These are phyloP conservation scores for Salminus brasiliensis DNA, from an alignment of 2,113 vertebrate species.

Conservation along the genomic window DNA sequence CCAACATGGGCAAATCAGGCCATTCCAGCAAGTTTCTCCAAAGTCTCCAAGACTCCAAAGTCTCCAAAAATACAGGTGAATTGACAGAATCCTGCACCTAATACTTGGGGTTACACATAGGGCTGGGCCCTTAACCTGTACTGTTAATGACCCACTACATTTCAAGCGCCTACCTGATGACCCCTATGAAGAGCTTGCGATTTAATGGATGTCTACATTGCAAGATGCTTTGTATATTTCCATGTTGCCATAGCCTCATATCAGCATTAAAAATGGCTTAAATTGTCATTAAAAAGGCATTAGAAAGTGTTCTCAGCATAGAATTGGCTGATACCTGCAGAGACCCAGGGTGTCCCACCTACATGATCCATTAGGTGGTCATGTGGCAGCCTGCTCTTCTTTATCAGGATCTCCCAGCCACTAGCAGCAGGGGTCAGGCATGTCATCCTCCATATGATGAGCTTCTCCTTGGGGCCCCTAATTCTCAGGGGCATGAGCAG, in stretches of 20 bases:
- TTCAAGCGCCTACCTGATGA: no score
- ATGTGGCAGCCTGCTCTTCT: neutral
- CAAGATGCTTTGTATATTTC: neutral
- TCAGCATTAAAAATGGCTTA: neutral
- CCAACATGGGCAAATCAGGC: no score
- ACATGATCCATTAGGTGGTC: neutral
- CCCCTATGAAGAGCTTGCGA: no score
- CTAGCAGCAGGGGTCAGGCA: neutral
- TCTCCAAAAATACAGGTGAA: no score
- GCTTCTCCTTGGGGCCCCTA: neutral
- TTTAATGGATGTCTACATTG: no score
- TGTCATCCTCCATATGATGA: conserved; percentile 15
- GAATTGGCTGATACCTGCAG: neutral
- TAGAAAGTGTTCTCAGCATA: neutral
- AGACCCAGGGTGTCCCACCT: neutral
- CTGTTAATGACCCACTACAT: no score
- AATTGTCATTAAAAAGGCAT: neutral
- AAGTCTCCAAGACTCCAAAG: no score
- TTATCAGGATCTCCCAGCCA: neutral
- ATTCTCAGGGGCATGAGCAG: neutral
- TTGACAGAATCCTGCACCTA: no score
- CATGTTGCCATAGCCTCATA: neutral
- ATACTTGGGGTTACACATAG: no score
- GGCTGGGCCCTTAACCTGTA: no score
- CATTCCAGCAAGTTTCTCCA: no score